Evolutionary conservation across 2,113 vertebrate genomes (phyloP), one percentile per base, ranked within the genome.

Genomic region (Ivindomyrus marchei): DNA sequence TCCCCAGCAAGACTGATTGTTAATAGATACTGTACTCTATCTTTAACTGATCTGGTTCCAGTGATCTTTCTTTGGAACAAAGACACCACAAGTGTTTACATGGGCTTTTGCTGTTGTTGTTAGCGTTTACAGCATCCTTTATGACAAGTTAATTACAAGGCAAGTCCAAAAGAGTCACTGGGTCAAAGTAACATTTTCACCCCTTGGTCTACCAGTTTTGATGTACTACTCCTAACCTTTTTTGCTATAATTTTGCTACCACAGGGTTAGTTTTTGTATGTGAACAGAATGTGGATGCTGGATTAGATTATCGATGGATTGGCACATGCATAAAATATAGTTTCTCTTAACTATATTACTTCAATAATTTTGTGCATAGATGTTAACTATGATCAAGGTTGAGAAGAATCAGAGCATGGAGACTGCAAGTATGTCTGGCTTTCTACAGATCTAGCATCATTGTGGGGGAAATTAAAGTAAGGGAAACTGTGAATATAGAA

Each of bases 401-500:
- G 39, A 45, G 24, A 66, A 27, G 45, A 74, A 74, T 74, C 8
- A 10, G 31, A 19, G 47, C 74, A 77, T 47, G 24, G 9, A 17
- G 49, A 27, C n/a, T 27, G 15, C 86, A 46, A 31, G 45, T 21
- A 24, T 21, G 4, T 24, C 9, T 13, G 4, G 3, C 52, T 13
- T 53, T 39, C 15, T 56, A 24, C 11, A 83, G n/a, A n/a, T 31
- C 17, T 17, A 42, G 24, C 47, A 13, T 53, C n/a, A 80, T 47
- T 39, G 5, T 91, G 90, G 91, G 92, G 93, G 93, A 93, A 92
- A 15, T 70, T 66, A 39, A 66, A 6, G 86, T 49, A 91, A 91
- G 36, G 93, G 93, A 93, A 94, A 93, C 92, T 88, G 50, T 92
- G 92, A 84, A 70, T 45, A 88, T 53, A 93, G 94, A 94, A 95